phyloP scores from a whole-genome alignment of 2,888 invertebrate genomes.

The Acanthosepion pharaonis region DNA sequence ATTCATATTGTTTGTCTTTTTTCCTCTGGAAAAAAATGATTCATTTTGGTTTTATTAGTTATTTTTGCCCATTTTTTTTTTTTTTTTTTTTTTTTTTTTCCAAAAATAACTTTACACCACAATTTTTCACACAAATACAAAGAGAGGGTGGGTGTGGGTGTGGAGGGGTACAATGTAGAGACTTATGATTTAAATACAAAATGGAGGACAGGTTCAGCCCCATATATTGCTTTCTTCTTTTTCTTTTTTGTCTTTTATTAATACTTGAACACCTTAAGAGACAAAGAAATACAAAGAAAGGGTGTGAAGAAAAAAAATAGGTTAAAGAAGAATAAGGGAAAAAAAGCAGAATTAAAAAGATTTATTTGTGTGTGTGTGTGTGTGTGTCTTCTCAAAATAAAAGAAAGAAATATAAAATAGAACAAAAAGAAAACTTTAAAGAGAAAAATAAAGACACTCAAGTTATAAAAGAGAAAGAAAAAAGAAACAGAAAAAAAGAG shows the following conservation, averaged over 20 bases:
- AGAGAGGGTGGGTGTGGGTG: neutral
- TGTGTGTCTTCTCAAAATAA: neutral
- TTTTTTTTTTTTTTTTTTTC: neutral
- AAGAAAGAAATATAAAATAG: neutral
- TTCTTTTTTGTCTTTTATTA: neutral
- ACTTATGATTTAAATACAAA: neutral
- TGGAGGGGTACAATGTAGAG: neutral
- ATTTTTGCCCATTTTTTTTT: neutral
- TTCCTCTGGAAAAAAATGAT: neutral
- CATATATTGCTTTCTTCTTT: neutral
- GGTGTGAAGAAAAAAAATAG: neutral
- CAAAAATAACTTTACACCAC: neutral
- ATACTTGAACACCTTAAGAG: neutral
- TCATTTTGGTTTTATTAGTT: neutral
- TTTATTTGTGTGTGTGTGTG: no score
- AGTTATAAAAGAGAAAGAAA: no score
- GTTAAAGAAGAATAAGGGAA: neutral
- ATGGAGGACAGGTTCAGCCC: neutral
- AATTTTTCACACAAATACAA: neutral
- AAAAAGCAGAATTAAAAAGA: neutral
- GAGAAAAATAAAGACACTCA: no score
- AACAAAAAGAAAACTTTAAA: no score
- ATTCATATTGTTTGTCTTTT: neutral
- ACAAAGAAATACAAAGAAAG: neutral
- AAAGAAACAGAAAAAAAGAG: no score